Evolutionary conservation across 2,797 vertebrate species (phyloP).

Genomic region (Crocodylus rhombifer): DNA sequence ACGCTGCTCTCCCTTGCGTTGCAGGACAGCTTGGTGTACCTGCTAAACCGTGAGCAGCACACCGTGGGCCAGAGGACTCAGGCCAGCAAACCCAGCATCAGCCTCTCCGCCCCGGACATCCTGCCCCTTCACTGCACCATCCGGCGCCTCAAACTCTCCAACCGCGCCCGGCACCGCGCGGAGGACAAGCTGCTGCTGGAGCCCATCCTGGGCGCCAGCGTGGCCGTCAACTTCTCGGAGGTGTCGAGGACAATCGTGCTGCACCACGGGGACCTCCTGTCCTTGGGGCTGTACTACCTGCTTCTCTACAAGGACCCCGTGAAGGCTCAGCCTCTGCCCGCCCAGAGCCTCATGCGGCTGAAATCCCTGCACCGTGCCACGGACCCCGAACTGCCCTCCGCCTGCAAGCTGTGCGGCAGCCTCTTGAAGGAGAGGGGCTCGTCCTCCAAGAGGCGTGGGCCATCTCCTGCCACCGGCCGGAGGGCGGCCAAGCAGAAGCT

Average conservation of each 20-base stretch:
- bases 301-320: slow-evolving; percentile 94
- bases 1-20: neutral
- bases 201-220: slow-evolving; percentile 86
- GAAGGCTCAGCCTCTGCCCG: slow-evolving; percentile 88
- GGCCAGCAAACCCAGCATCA: slow-evolving; percentile 94
- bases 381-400: slow-evolving; percentile 54
- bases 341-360: slow-evolving; percentile 88
- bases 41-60: slow-evolving; percentile 93
- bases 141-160: slow-evolving; percentile 56
- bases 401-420: slow-evolving; percentile 87
- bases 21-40: slow-evolving; percentile 95
- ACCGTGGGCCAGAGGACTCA: slow-evolving; percentile 94
- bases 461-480: slow-evolving; percentile 8
- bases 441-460: neutral
- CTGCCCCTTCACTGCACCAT: slow-evolving; percentile 93
- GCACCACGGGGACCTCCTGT: slow-evolving; percentile 93
- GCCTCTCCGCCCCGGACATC: slow-evolving; percentile 93
- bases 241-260: slow-evolving; percentile 87
- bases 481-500: slow-evolving; percentile 83
- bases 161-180: slow-evolving; percentile 52
- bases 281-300: slow-evolving; percentile 93
- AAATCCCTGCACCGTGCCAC: slow-evolving; percentile 81
- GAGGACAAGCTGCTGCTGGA: slow-evolving; percentile 86
- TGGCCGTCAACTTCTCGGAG: slow-evolving; percentile 90
- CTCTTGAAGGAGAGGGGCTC: slow-evolving; percentile 65